Conservation (phyloP, 2,113 vertebrate species). For the Egretta garzetta region DNA sequence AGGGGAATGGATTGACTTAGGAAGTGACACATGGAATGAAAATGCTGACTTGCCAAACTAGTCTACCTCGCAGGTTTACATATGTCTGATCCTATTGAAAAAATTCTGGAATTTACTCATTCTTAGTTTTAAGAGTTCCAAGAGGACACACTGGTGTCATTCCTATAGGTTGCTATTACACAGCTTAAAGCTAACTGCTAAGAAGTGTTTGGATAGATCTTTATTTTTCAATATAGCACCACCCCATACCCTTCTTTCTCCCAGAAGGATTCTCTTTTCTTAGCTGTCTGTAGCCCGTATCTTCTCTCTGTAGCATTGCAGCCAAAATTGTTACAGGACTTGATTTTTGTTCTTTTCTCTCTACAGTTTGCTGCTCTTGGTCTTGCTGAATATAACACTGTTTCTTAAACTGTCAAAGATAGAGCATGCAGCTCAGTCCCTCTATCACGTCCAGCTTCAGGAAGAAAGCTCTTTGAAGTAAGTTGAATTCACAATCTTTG, state of each 20-base stretch:
- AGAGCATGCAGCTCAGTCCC: conserved; percentile 88
- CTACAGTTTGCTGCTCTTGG: conserved; percentile 86
- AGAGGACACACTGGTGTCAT: neutral
- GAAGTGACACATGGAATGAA: neutral
- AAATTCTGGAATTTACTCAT: neutral
- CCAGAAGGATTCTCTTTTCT: neutral
- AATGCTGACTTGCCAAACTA: neutral
- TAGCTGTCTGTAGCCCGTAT: neutral
- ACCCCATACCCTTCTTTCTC: neutral
- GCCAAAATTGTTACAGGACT: neutral
- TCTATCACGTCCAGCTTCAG: conserved; percentile 82
- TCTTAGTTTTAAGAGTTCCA: neutral
- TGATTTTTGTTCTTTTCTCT: neutral
- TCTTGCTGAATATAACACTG: conserved; percentile 89
- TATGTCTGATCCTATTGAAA: neutral
- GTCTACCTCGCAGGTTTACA: neutral
- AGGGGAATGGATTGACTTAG: neutral
- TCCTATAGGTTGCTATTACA: neutral
- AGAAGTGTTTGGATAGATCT: neutral
- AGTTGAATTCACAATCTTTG: conserved; percentile 16
- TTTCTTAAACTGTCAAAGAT: conserved; percentile 94
- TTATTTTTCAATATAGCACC: neutral
- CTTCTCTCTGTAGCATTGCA: neutral
- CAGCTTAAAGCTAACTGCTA: neutral
- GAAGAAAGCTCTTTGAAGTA: conserved; percentile 76